Base-by-base conservation (phyloP, 2,113 vertebrate genomes). In the Astatoreochromis straeleni region DNA sequence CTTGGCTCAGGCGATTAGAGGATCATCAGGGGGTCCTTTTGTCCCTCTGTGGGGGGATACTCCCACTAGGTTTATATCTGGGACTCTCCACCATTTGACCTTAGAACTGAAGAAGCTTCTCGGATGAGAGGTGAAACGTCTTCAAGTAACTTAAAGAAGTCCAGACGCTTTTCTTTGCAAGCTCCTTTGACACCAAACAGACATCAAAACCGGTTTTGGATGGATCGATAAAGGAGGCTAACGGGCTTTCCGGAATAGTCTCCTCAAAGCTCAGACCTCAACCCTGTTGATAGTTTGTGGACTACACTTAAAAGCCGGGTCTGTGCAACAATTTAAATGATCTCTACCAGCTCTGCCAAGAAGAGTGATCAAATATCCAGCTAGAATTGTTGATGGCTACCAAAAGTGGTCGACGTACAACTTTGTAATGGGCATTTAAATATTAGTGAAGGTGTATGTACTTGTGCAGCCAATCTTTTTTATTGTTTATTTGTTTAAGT, bases 161-260 rank as follows among this genome's bases (percentile, higher is more conserved):
- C 35, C 35, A 35, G 35, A 35, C 9, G 35, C 35, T 35, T 35
- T 35, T 35, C 35, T 35, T 35, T 35, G 35, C 35, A 35, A 35
- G 35, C 35, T 35, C 35, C 35, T 35, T 35, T 65, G 31, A 65
- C 35, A 5, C 1, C 31, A 65, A 35, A 5, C 17, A n/a, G 31
- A 35, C 31, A 65, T 65, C 31, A 65, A 65, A 65, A 65, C 17
- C 0, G 31, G 9, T n/a, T 2, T 65, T 2, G 60, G 17, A 12
- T 65, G 31, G 60, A 35, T 65, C 4, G 1, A 11, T 63, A 63
- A 35, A n/a, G 9, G 31, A 35, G 58, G 4, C 14, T 63, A 65
- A 65, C 0, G 0, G 17, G 31, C 9, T 63, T 63, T 11, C 58
- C 6, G 2, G 9, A 63, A 35, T 63, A 63, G 17, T 63, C 58